These are phyloP conservation scores for Cladopsammia gracilis DNA, from an alignment of 64 coral and sea anemone genomes.

Conservation along the genomic window DNA sequence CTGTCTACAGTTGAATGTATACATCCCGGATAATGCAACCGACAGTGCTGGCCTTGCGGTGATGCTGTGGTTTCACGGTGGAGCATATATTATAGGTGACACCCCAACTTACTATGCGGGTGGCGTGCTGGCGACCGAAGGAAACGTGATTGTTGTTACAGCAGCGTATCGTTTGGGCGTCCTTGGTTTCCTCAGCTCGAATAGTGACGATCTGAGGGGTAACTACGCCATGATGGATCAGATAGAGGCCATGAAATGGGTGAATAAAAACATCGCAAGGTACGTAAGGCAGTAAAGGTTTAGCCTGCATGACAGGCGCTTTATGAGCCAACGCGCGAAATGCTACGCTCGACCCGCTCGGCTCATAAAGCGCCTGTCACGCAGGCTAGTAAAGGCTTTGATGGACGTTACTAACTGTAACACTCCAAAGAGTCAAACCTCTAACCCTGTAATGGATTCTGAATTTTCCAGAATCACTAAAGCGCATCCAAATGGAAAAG, in stretches of 20 bases:
- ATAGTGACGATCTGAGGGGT: not conserved
- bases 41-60: not conserved
- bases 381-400: no score
- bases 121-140: not conserved
- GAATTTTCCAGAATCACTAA: no score
- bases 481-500: no score
- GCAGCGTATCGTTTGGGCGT: not conserved
- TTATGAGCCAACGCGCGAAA: no score
- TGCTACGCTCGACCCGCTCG: no score
- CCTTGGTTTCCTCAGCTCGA: not conserved
- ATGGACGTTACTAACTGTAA: no score
- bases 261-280: not conserved
- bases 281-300: not conserved
- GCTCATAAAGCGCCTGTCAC: no score
- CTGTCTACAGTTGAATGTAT: not conserved
- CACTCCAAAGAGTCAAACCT: no score
- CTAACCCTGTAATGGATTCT: no score
- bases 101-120: not conserved
- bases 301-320: no score
- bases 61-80: slow-evolving; percentile 4
- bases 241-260: not conserved
- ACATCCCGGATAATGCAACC: not conserved
- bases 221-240: not conserved
- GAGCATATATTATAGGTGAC: not conserved
- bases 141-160: not conserved